These are phyloP conservation scores for Heliothis subflexa DNA, from an alignment of 1,140 invertebrate species.

Conservation along the genomic window DNA sequence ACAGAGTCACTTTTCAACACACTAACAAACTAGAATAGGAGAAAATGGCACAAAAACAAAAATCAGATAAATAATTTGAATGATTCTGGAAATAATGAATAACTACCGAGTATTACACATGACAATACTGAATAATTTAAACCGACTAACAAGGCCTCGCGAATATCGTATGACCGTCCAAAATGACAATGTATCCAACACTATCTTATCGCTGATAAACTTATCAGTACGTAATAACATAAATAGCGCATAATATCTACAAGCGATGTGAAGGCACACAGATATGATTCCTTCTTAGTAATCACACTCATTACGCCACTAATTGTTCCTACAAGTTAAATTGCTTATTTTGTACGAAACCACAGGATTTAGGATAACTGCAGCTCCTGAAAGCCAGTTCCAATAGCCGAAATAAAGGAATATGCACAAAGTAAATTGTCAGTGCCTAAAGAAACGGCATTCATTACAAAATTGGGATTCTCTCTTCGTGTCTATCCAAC, in stretches of 20 bases:
- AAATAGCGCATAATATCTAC: slow-evolving; percentile 48
- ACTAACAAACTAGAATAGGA: not conserved
- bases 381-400: no score
- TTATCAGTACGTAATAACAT: slow-evolving; percentile 53
- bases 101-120: slow-evolving; percentile 12
- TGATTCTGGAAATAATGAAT: not conserved
- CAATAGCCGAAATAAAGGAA: no score
- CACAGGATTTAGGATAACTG: not conserved
- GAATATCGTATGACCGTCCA: slow-evolving; percentile 48
- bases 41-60: not conserved
- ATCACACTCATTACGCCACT: not conserved
- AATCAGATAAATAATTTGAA: not conserved
- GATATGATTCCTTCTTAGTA: slow-evolving; percentile 8
- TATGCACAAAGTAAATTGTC: no score
- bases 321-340: not conserved
- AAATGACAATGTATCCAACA: slow-evolving; percentile 55
- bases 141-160: slow-evolving; percentile 21
- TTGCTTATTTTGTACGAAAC: not conserved
- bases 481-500: no score
- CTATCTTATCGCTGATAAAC: slow-evolving; percentile 65
- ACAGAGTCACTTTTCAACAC: not conserved
- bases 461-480: no score
- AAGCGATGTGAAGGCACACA: not conserved
- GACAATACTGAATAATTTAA: slow-evolving; percentile 31
- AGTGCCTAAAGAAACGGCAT: no score